Percentiles rank a stretch among this genome's conserved stretches.
Evolutionary conservation across 2,888 invertebrate species (phyloP).

Genomic region (Andricus quercusramuli): DNA sequence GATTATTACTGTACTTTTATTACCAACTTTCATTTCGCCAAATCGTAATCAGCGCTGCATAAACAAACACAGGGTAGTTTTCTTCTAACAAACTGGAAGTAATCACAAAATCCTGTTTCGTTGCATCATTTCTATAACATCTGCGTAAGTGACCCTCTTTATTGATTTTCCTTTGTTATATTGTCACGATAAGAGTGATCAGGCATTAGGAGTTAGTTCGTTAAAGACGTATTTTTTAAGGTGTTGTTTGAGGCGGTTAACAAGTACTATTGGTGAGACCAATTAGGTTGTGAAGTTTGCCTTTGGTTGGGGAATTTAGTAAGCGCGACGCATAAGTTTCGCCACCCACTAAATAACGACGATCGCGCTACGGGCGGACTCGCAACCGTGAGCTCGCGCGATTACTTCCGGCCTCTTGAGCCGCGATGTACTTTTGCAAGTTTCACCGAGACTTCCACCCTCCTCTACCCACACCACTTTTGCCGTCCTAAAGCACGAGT

Average conservation of each 20-base stretch:
- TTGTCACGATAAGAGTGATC: not conserved
- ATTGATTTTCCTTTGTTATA: constrained; percentile 4
- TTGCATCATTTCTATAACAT: no score
- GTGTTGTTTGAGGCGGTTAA: not conserved
- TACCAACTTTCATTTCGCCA: no score
- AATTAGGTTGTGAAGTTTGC: constrained; percentile 49
- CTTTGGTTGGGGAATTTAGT: constrained; percentile 36
- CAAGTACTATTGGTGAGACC: constrained; percentile 27
- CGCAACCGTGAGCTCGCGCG: constrained; percentile 67
- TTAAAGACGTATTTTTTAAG: not conserved
- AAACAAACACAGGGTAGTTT: no score
- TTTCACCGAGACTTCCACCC: constrained; percentile 66
- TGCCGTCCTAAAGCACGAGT: constrained; percentile 60
- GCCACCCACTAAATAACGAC: constrained; percentile 70
- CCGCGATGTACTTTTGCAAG: constrained; percentile 77
- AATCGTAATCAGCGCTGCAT: no score
- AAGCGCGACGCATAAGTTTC: constrained; percentile 55
- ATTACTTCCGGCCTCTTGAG: constrained; percentile 77
- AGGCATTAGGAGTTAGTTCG: constrained; percentile 2
- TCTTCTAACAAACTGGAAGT: no score
- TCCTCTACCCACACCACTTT: constrained; percentile 44
- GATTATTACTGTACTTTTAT: no score
- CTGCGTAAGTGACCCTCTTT: no score
- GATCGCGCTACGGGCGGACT: constrained; percentile 62
- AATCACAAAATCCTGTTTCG: no score